Evolutionary conservation across 2,888 invertebrate genomes (phyloP), one percentile per base, ranked within the genome.

Genomic region (Thereva nobilitata): DNA sequence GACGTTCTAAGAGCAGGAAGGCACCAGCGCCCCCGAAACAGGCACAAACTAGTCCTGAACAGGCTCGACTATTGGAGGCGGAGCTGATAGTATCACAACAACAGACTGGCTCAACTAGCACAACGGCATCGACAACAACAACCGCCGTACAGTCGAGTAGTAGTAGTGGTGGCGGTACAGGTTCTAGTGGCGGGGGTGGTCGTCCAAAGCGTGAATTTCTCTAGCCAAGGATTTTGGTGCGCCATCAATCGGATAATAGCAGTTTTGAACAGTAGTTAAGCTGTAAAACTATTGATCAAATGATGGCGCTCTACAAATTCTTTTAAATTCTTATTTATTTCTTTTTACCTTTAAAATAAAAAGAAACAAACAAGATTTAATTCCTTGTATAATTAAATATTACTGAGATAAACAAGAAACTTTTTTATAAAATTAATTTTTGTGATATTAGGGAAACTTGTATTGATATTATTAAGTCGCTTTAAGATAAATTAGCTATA

Each of bases 1-100:
- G 86, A 71, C 82, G 86, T 71, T 86, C 86, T 74, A 87, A 87
- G 81, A 86, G 85, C 75, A 81, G 86, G 72, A 84, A 87, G 79
- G 79, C 82, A 78, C 82, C 83, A 75, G 84, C 84, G 72, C 83
- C 80, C 72, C 85, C 81, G 72, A 80, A 80, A 76, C 82, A 76
- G 75, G 72, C 77, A 71, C 73, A 71, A 70, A 70, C 70, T 64
- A 70, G 69, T 70, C 70, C 72, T 49, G 77, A 78, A 72, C 75
- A 77, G 64, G 73, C 76, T 66, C 73, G 77, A 70, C 71, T 78
- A 67, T 72, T 78, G 52, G 78, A 78, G 61, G 67, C 38, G 57
- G 53, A 57, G 66, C 64, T 49, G 64, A 53, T 68, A 49, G 59
- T 63, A 7, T 65, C 65, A 41, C 67, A 67, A 6, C 64, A 68